phyloP scores from a whole-genome alignment of 2,113 vertebrate genomes.

The Rhizomys pruinosus region DNA sequence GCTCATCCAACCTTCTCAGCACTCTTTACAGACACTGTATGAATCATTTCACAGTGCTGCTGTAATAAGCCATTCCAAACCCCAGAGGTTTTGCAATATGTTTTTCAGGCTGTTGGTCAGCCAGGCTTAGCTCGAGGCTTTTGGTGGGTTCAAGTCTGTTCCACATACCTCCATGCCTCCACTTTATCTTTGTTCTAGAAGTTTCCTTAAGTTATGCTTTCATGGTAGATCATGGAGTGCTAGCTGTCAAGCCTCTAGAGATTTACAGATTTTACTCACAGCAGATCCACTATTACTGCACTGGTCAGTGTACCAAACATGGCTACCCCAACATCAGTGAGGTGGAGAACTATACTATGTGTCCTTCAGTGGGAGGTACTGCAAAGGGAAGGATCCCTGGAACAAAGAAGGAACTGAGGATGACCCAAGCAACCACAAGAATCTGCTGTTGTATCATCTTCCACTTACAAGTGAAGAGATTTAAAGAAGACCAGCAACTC shows the following conservation, averaged over 20 bases:
- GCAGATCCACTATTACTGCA: not conserved
- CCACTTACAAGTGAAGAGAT: not conserved
- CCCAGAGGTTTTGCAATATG: not conserved
- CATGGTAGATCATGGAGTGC: not conserved
- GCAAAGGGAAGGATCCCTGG: not conserved
- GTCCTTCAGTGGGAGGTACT: not conserved
- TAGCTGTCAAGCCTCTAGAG: not conserved
- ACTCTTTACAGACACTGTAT: not conserved
- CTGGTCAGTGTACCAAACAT: not conserved
- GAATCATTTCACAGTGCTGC: not conserved
- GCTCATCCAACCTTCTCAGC: not conserved
- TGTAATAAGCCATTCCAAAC: not conserved
- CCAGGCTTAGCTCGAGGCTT: not conserved
- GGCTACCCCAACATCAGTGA: not conserved
- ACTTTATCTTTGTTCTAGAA: not conserved
- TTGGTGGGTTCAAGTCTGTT: not conserved
- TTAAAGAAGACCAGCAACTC: not conserved
- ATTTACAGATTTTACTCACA: not conserved
- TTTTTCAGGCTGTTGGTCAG: not conserved
- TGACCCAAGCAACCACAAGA: not conserved
- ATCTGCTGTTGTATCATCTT: not conserved
- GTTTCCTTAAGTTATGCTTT: not conserved
- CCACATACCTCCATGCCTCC: not conserved
- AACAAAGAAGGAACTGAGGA: not conserved
- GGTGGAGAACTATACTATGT: not conserved